A percentile compares a stretch with the other conserved stretches of the same genome.
phyloP scores from a whole-genome alignment of 1,140 invertebrate species.

The Elysia chlorotica region DNA sequence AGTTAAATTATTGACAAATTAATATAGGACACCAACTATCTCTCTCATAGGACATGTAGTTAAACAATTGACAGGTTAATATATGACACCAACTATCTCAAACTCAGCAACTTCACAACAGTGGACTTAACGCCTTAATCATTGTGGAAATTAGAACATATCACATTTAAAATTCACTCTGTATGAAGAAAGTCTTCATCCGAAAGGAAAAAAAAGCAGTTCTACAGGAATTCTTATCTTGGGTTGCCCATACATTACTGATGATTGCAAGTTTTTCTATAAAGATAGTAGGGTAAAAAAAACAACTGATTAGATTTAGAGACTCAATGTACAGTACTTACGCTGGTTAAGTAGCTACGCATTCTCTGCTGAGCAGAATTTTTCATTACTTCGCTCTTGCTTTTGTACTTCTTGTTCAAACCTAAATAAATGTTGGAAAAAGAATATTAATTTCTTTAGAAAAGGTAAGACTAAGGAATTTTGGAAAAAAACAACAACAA shows the following conservation, averaged over 20 bases:
- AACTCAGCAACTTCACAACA: no score
- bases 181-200: not conserved
- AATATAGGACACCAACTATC: no score
- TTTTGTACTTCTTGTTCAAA: slow-evolving; percentile 53
- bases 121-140: no score
- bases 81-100: no score
- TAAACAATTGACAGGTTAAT: no score
- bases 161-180: not conserved
- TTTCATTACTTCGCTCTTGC: slow-evolving; percentile 53
- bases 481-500: not conserved
- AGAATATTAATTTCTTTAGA: not conserved
- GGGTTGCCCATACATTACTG: not conserved
- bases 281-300: not conserved
- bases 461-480: not conserved
- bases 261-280: not conserved
- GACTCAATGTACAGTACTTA: slow-evolving; percentile 27
- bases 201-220: not conserved
- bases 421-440: slow-evolving; percentile 28
- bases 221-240: not conserved
- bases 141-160: not conserved
- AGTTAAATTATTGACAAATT: no score
- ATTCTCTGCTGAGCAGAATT: slow-evolving; percentile 50
- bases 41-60: no score
- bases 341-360: slow-evolving; percentile 48
- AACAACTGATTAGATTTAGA: no score